These are phyloP conservation scores for Sympetrum striolatum DNA, from an alignment of 2,888 invertebrate species.

Conservation along the genomic window DNA sequence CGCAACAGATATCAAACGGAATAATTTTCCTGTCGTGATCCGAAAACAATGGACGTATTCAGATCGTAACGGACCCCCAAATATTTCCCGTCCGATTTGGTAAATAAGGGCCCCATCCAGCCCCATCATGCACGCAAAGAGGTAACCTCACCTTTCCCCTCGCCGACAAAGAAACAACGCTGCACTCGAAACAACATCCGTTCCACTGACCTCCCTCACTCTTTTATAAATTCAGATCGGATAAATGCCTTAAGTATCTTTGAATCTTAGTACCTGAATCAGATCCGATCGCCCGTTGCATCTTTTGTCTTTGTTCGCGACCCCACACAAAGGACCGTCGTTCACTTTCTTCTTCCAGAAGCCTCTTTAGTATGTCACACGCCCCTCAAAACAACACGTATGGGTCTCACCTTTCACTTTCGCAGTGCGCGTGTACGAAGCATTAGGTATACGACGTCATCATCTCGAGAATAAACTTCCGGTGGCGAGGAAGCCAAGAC, in stretches of 20 bases:
- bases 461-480: conserved; percentile 8
- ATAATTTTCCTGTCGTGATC: no score
- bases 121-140: not conserved
- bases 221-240: not conserved
- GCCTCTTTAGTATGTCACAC: not conserved
- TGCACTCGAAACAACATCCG: not conserved
- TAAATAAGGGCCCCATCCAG: not conserved
- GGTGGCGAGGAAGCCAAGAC: not conserved
- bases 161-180: not conserved
- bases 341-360: not conserved
- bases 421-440: not conserved
- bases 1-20: no score
- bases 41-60: no score
- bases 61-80: no score
- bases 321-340: not conserved
- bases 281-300: no score
- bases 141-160: not conserved
- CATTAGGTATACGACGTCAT: not conserved
- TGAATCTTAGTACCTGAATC: not conserved
- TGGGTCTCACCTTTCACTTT: conserved; percentile 5
- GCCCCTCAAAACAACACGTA: not conserved
- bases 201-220: not conserved
- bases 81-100: not conserved
- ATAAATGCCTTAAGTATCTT: not conserved
- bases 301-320: not conserved